phyloP scores from a whole-genome alignment of 1,140 invertebrate species.

The Mya arenaria region DNA sequence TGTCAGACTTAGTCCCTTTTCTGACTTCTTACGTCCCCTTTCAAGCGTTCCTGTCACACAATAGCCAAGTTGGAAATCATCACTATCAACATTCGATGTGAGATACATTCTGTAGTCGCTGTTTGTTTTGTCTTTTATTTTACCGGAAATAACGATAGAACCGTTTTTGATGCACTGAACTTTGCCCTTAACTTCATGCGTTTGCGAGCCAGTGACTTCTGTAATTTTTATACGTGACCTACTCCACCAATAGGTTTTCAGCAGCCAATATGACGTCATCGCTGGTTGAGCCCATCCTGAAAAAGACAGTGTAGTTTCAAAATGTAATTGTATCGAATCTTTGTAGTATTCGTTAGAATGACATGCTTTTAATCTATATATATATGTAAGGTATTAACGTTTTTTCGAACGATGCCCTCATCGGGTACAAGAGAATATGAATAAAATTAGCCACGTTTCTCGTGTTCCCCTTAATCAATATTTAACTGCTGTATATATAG shows the following conservation, averaged over 20 bases:
- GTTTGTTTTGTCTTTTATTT: slow-evolving; percentile 87
- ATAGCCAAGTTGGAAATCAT: slow-evolving; percentile 94
- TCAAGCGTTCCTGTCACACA: slow-evolving; percentile 93
- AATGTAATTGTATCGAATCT: too few species aligned
- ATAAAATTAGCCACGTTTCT: too few species aligned
- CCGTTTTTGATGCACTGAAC: slow-evolving; percentile 90
- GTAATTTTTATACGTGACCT: slow-evolving; percentile 90
- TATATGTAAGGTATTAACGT: too few species aligned
- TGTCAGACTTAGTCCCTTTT: slow-evolving; percentile 89
- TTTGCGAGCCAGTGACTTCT: slow-evolving; percentile 88
- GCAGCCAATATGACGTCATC: slow-evolving; percentile 92
- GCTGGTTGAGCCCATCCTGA: slow-evolving; percentile 89
- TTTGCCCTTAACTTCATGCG: slow-evolving; percentile 89
- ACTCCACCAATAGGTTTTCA: slow-evolving; percentile 93
- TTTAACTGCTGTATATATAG: too few species aligned
- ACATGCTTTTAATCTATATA: too few species aligned
- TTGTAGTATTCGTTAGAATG: too few species aligned
- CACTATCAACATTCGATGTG: slow-evolving; percentile 89
- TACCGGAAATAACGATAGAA: slow-evolving; percentile 90
- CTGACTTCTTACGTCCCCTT: slow-evolving; percentile 83
- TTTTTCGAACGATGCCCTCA: too few species aligned
- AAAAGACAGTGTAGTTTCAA: too few species aligned
- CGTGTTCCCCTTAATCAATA: too few species aligned
- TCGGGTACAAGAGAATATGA: too few species aligned
- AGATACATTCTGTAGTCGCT: slow-evolving; percentile 85